phyloP scores from a whole-genome alignment of 1,140 invertebrate genomes.

The Hyles vespertilio region DNA sequence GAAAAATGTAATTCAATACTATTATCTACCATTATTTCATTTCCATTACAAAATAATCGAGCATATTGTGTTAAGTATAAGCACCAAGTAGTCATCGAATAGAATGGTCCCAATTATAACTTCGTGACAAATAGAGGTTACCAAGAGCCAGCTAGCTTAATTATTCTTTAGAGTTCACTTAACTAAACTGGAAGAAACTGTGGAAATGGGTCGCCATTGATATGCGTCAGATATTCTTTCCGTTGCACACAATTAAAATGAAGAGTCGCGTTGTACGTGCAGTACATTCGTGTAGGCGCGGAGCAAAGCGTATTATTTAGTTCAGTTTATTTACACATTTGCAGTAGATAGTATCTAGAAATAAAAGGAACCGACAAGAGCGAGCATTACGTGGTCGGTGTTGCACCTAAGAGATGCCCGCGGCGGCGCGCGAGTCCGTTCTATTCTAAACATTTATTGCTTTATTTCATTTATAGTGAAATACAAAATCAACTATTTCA shows the following conservation, averaged over 20 bases:
- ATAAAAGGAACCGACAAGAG: slow-evolving; percentile 20
- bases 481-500: slow-evolving; percentile 24
- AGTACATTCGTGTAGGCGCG: neutral
- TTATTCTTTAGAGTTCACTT: too few relatives aligned
- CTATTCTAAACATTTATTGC: slow-evolving; percentile 50
- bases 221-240: slow-evolving; percentile 27
- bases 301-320: slow-evolving; percentile 2
- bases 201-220: slow-evolving; percentile 29
- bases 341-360: slow-evolving; percentile 6
- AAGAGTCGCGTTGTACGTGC: slow-evolving; percentile 15
- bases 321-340: too few relatives aligned
- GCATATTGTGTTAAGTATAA: too few relatives aligned
- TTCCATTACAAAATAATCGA: too few relatives aligned
- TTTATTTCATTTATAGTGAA: slow-evolving; percentile 54
- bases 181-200: neutral
- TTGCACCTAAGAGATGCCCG: slow-evolving; percentile 13
- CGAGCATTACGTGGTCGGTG: slow-evolving; percentile 12
- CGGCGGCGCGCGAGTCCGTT: slow-evolving; percentile 31
- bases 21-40: too few relatives aligned
- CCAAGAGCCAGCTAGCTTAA: too few relatives aligned
- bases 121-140: too few relatives aligned
- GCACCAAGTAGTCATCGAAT: too few relatives aligned
- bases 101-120: too few relatives aligned
- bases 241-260: slow-evolving; percentile 34
- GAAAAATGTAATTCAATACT: too few relatives aligned